A percentile compares a stretch with the other conserved stretches of the same genome.
Evolutionary conservation across 2,888 invertebrate species (phyloP).

Genomic region (Cephus rjabovi): DNA sequence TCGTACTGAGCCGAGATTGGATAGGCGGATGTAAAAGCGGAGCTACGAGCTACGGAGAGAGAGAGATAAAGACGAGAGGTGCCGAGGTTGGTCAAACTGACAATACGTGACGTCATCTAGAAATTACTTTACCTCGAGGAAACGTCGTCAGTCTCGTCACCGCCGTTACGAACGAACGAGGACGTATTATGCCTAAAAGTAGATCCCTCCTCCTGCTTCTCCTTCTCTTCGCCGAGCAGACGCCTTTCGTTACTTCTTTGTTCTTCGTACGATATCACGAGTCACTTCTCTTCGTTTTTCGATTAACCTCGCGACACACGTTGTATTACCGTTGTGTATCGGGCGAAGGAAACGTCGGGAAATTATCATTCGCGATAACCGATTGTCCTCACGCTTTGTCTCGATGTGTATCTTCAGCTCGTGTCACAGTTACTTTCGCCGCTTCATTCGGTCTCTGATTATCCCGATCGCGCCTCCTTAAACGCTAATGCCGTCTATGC

Average conservation of each 20-base stretch:
- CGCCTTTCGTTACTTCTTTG: background rate
- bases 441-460: background rate
- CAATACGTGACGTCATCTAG: slow-evolving; percentile 39
- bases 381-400: background rate
- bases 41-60: background rate
- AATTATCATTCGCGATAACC: background rate
- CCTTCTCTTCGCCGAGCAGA: background rate
- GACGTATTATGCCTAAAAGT: background rate
- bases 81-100: slow-evolving; percentile 54
- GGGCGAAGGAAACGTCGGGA: background rate
- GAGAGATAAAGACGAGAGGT: slow-evolving; percentile 15
- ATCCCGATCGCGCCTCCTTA: background rate
- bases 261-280: background rate
- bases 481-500: background rate
- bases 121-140: slow-evolving; percentile 52
- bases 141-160: slow-evolving; percentile 30
- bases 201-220: background rate
- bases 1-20: background rate
- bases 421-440: background rate
- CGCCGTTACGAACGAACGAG: background rate
- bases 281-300: too few species aligned
- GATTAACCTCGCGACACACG: background rate
- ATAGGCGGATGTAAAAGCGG: background rate
- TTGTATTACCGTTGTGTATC: background rate
- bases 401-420: background rate